These are phyloP conservation scores for Hartigia nigra DNA, from an alignment of 2,888 invertebrate genomes.

Conservation along the genomic window DNA sequence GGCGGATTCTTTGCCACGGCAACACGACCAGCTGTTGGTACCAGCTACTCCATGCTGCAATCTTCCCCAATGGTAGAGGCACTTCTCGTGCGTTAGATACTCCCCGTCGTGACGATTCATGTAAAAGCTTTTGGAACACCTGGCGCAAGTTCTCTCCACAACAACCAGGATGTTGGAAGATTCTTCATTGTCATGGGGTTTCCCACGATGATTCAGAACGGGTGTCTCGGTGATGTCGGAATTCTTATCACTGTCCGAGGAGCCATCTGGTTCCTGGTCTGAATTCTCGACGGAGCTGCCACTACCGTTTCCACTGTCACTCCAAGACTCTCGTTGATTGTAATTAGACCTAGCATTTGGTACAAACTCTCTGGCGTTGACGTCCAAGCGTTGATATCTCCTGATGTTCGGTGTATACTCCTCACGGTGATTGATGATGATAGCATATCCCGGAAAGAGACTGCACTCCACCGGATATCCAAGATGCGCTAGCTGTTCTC, in stretches of 20 bases:
- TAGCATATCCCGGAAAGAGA: constrained; percentile 71
- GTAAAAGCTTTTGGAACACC: constrained; percentile 80
- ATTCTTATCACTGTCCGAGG: constrained; percentile 53
- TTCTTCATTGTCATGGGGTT: background rate
- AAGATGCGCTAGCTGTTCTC: constrained; percentile 73
- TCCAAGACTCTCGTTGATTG: constrained; percentile 33
- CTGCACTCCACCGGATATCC: constrained; percentile 80
- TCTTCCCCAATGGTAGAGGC: constrained; percentile 92
- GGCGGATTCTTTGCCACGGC: constrained; percentile 67
- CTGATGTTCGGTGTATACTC: constrained; percentile 39
- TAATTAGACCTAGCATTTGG: constrained; percentile 57
- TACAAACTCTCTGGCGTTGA: constrained; percentile 77
- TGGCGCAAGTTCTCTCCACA: constrained; percentile 71
- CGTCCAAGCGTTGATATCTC: constrained; percentile 67
- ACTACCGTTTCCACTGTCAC: constrained; percentile 53
- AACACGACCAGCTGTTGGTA: constrained; percentile 72
- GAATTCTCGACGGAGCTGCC: constrained; percentile 54
- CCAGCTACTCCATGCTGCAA: constrained; percentile 64
- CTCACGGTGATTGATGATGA: constrained; percentile 69
- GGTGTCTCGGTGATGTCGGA: constrained; percentile 43
- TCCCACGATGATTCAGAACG: background rate
- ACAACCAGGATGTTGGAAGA: background rate
- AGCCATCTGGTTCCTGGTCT: constrained; percentile 50
- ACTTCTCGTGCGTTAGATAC: constrained; percentile 76
- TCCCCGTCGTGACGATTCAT: constrained; percentile 75